These are phyloP conservation scores for Meghimatium bilineatum DNA, from an alignment of 2,888 invertebrate genomes.

Conservation along the genomic window DNA sequence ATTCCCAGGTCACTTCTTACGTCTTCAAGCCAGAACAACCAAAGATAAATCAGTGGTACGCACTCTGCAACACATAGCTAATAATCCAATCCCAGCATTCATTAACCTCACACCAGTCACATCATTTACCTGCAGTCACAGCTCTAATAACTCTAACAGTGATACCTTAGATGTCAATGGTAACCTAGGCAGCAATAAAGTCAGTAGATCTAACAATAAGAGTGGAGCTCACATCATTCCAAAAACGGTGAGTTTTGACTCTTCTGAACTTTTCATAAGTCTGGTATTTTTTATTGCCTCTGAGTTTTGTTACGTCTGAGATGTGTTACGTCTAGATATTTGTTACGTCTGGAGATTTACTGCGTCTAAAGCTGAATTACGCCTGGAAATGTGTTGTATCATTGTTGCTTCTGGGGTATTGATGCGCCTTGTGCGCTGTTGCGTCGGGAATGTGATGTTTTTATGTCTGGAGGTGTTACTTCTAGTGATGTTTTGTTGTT, in stretches of 20 bases:
- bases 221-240: not conserved
- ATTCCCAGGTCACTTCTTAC: slow-evolving; percentile 64
- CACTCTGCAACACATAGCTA: slow-evolving; percentile 59
- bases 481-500: too few species aligned
- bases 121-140: slow-evolving; percentile 56
- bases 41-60: slow-evolving; percentile 63
- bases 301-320: too few species aligned
- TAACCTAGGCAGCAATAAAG: not conserved
- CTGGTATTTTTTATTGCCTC: too few species aligned
- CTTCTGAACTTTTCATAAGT: too few species aligned
- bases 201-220: not conserved
- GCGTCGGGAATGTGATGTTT: too few species aligned
- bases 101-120: slow-evolving; percentile 62
- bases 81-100: slow-evolving; percentile 60
- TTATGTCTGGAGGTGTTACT: too few species aligned
- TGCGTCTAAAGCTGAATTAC: too few species aligned
- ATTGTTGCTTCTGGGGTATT: too few species aligned
- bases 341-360: too few species aligned
- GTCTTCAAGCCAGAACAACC: slow-evolving; percentile 63
- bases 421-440: too few species aligned
- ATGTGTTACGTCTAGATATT: too few species aligned
- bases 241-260: slow-evolving; percentile 24
- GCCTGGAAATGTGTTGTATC: too few species aligned
- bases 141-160: slow-evolving; percentile 59
- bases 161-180: slow-evolving; percentile 33